A percentile compares a stretch with the other conserved stretches of the same genome.
These are phyloP conservation scores for Ophioderma brevispina DNA, from an alignment of 35 echinoderm and acorn worm species.

Conservation along the genomic window DNA sequence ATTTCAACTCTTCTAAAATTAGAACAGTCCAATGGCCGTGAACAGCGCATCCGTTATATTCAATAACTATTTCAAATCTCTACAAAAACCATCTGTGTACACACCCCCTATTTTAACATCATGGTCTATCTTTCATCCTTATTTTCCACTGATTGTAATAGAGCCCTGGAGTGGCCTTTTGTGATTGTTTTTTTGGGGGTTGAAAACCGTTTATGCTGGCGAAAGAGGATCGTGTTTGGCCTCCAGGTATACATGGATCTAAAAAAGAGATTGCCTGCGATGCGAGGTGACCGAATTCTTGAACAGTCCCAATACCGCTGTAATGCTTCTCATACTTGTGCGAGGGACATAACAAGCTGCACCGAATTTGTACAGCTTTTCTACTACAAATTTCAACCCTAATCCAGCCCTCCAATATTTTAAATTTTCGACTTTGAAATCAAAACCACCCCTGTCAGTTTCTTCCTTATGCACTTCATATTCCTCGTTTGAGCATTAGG, in stretches of 20 bases:
- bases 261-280: slow-evolving; percentile 26
- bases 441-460: neutral
- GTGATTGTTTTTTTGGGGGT: neutral
- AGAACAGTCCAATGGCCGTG: neutral
- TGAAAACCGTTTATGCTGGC: neutral
- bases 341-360: neutral
- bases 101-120: neutral
- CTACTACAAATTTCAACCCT: neutral
- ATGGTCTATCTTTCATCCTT: neutral
- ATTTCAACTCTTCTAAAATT: neutral
- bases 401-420: neutral
- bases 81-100: neutral
- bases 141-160: neutral
- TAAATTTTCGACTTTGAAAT: neutral
- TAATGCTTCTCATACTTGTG: neutral
- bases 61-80: neutral
- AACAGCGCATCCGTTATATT: neutral
- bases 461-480: slow-evolving; percentile 1
- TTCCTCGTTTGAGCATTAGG: neutral
- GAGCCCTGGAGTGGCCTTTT: neutral
- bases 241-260: slow-evolving; percentile 6
- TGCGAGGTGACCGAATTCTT: slow-evolving; percentile 14
- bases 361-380: neutral
- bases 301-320: slow-evolving; percentile 27
- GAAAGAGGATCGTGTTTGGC: neutral